These are phyloP conservation scores for Papilio elwesi DNA, from an alignment of 2,888 invertebrate genomes.

Conservation along the genomic window DNA sequence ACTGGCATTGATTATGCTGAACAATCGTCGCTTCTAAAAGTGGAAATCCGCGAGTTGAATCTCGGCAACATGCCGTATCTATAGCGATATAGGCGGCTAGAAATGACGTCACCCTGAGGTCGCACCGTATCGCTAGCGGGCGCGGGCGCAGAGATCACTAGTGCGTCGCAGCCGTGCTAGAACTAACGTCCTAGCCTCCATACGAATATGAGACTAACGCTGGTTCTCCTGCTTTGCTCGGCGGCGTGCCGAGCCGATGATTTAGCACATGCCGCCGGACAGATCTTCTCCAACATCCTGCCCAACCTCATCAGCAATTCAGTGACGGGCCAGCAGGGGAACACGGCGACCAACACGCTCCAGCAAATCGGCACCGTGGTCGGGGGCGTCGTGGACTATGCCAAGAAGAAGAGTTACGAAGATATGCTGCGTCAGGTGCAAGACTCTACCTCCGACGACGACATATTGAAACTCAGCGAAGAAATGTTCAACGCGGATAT, in stretches of 20 bases:
- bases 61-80: constrained; percentile 68
- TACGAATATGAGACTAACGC: constrained; percentile 66
- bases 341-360: constrained; percentile 71
- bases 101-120: constrained; percentile 80
- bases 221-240: constrained; percentile 62
- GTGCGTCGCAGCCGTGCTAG: constrained; percentile 72
- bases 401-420: constrained; percentile 79
- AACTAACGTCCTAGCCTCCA: constrained; percentile 63
- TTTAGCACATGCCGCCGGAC: constrained; percentile 72
- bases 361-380: constrained; percentile 78
- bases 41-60: constrained; percentile 67
- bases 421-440: constrained; percentile 73
- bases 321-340: constrained; percentile 71
- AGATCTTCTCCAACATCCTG: constrained; percentile 76
- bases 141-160: constrained; percentile 72
- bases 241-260: constrained; percentile 69
- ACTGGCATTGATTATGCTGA: constrained; percentile 50
- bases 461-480: constrained; percentile 88
- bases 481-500: constrained; percentile 88
- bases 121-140: constrained; percentile 63
- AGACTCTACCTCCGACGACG: constrained; percentile 86
- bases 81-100: constrained; percentile 53
- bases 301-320: constrained; percentile 73
- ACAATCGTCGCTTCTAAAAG: constrained; percentile 67
- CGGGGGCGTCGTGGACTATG: constrained; percentile 78